Evolutionary conservation across 2,797 vertebrate genomes (phyloP).

Genomic region (Cyclopterus lumpus): DNA sequence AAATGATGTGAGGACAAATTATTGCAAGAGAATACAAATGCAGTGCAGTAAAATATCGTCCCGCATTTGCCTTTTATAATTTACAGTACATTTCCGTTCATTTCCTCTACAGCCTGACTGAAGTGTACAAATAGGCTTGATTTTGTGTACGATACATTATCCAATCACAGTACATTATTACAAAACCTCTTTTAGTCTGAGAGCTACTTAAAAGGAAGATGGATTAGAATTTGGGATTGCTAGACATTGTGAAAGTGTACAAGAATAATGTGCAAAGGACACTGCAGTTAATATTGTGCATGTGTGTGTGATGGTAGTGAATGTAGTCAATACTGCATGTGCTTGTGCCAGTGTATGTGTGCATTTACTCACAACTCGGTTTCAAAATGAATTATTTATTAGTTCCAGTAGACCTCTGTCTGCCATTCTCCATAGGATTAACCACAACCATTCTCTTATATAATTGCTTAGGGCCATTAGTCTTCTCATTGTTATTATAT

Average conservation of each 20-base stretch:
- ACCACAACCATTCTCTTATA: neutral
- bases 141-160: neutral
- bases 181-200: constrained; percentile 4
- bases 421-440: neutral
- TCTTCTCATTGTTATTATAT: neutral
- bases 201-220: constrained; percentile 14
- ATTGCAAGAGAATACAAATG: neutral
- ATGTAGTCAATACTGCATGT: neutral
- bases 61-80: constrained; percentile 12
- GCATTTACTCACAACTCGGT: neutral
- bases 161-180: constrained; percentile 5
- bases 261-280: neutral
- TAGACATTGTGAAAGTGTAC: neutral
- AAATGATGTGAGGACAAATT: neutral
- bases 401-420: neutral
- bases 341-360: neutral
- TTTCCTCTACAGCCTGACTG: constrained; percentile 8
- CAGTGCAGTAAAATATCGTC: neutral
- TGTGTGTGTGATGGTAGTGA: neutral
- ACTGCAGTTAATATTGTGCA: neutral
- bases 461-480: neutral
- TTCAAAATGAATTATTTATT: neutral
- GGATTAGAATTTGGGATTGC: constrained; percentile 7
- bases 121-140: constrained; percentile 1
- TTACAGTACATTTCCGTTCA: constrained; percentile 12